Base-by-base conservation (phyloP, 2,888 invertebrate genomes). In the Dryomyza anilis region DNA sequence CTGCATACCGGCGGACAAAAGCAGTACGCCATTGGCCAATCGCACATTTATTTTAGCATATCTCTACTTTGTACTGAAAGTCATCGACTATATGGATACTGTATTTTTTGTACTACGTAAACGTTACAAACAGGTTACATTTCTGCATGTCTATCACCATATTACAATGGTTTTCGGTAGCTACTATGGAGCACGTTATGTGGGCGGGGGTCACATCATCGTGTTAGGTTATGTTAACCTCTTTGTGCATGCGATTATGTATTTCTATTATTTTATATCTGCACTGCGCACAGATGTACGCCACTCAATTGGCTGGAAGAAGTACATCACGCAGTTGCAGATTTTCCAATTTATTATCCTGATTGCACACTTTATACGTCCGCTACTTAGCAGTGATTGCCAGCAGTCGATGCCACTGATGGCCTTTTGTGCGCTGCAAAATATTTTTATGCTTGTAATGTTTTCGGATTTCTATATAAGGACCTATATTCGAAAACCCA, bases 161-260 rank as follows among this genome's bases (percentile, higher is more conserved):
- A 78, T 85, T 0, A 1, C 90, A 0, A 91, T 94, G 90, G 87
- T 88, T 0, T 0, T 87, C 1, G 84, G 87, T 0, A 79, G 84
- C 67, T 93, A 91, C 89, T 76, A 80, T 19, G 85, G 84, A 0
- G 70, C 79, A 0, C 89, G 87, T 68, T 90, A 87, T 73, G 73
- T 86, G 0, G 84, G 87, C 70, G 88, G 90, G 69, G 92, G 92
- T 0, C 90, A 91, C 74, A 87, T 86, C 0, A 84, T 87, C 6
- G 83, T 87, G 66, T 82, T 91, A 23, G 91, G 91, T 0, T 76
- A 89, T 1, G 78, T 92, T 23, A 95, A 95, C 77, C 85, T 86
- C 0, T 87, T 91, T 66, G 91, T 95, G 0, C 95, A 95, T 76
- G 78, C 87, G 0, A 79, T 93, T 27, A 95, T 95, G 94, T 95